Base-by-base conservation (phyloP, 2,113 vertebrate genomes). In the Centropus unirufus region DNA sequence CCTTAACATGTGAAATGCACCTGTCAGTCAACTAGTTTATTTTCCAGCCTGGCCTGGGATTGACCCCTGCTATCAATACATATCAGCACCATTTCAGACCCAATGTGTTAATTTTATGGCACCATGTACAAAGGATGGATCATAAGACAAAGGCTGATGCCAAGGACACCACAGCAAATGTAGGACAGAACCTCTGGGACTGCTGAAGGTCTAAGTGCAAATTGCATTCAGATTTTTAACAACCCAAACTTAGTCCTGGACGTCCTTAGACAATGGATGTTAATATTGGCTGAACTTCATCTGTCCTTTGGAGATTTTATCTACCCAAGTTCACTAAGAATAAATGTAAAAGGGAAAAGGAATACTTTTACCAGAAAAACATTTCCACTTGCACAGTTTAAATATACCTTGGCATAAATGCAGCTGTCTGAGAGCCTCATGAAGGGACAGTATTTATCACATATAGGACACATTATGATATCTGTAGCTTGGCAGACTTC, bases 391-490 rank as follows among this genome's bases (percentile, higher is more conserved):
- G 17, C 58, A 12, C 9, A 72, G 51, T n/a, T 87, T 91, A 62
- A 87, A 80, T 8, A 24, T 98, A 98, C 98, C 98, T 98, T 99
- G 96, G 98, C 98, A 42, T 99, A 99, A 92, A 99, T 98, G 6
- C 99, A 99, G 98, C 99, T 99, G 97, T 99, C 98, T 6, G 98
- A 99, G 75, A 99, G 94, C 78, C 98, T 99, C 99, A 99, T 98
- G 98, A 98, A 99, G n/a, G 99, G 98, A 96, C 99, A 99, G 95
- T 99, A 99, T 97, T 99, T 98, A 96, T 99, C 99, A 96, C 99
- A 99, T 91, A 99, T 98, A 88, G 99, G 99, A 96, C 99, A 99
- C 99, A 99, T 99, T 93, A 99, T 98, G 95, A 99, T 98, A 77
- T 99, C 98, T 75, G 98, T 98, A 70, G 98, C 98, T 95, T 99